These are phyloP conservation scores for Hypotaenidia okinawae DNA, from an alignment of 2,797 vertebrate genomes.

Conservation along the genomic window DNA sequence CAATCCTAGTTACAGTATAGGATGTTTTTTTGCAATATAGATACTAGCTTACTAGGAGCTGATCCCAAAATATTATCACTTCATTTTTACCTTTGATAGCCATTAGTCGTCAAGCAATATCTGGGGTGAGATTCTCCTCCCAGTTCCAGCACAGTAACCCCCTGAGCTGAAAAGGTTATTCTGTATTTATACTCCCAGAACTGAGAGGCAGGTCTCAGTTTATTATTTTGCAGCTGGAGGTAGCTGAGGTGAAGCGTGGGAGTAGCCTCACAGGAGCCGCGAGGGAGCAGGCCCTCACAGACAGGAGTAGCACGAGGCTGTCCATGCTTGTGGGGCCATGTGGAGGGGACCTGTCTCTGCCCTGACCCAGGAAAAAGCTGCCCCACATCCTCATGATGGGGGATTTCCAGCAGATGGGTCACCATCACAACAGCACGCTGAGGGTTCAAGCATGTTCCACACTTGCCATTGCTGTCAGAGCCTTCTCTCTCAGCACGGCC, in stretches of 20 bases:
- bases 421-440: rapidly evolving
- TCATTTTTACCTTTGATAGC: neutral
- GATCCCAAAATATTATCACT: neutral
- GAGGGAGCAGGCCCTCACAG: neutral
- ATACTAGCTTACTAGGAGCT: neutral
- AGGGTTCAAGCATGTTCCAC: rapidly evolving
- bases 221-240: neutral
- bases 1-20: neutral
- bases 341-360: neutral
- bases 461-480: neutral
- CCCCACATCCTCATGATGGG: neutral
- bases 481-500: neutral
- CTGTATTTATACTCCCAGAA: neutral
- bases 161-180: neutral
- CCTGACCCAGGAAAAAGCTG: neutral
- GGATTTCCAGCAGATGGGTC: neutral
- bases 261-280: rapidly evolving
- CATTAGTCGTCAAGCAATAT: neutral
- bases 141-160: neutral
- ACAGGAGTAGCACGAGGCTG: neutral
- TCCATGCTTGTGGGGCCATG: rapidly evolving
- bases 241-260: neutral
- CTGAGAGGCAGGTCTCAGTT: neutral
- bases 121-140: neutral
- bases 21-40: neutral